Percentiles rank a stretch among this genome's conserved stretches.
Evolutionary conservation across 2,113 vertebrate species (phyloP).

Genomic region (Bubalus kerabau): DNA sequence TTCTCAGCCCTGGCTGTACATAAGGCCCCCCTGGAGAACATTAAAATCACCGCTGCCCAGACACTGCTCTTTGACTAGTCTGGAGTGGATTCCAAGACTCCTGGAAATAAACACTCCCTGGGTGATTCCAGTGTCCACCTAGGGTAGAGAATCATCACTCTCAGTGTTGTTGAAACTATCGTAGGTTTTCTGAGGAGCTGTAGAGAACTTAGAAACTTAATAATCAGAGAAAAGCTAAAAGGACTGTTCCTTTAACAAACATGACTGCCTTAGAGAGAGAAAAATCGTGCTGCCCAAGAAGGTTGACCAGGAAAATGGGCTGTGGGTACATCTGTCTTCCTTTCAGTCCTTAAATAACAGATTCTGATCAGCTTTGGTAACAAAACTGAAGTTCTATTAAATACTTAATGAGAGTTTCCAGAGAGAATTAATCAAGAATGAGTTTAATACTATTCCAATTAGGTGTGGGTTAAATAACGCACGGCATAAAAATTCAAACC

Average conservation of each 20-base stretch:
- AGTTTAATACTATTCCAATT: constrained; percentile 39
- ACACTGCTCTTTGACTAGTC: neutral
- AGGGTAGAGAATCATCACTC: neutral
- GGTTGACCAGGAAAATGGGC: neutral
- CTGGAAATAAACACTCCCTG: neutral
- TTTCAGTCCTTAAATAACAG: constrained; percentile 29
- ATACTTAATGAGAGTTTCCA: constrained; percentile 35
- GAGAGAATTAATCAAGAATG: constrained; percentile 49
- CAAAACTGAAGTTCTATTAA: constrained; percentile 38
- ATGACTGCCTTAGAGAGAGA: neutral
- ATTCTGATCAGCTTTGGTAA: neutral
- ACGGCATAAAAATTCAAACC: constrained; percentile 7
- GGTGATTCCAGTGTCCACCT: neutral
- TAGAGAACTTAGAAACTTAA: neutral
- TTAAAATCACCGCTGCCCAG: neutral
- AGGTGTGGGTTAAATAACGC: constrained; percentile 43
- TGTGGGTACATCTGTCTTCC: neutral
- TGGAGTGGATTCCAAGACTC: neutral
- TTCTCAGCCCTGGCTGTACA: neutral
- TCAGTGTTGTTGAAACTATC: neutral
- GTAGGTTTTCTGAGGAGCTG: neutral
- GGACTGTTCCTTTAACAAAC: neutral
- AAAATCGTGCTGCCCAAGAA: neutral
- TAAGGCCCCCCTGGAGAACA: neutral
- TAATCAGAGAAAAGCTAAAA: neutral